Percentiles rank a stretch among this genome's conserved stretches.
phyloP scores from a whole-genome alignment of 2,888 invertebrate species.

The Geotrupes spiniger region DNA sequence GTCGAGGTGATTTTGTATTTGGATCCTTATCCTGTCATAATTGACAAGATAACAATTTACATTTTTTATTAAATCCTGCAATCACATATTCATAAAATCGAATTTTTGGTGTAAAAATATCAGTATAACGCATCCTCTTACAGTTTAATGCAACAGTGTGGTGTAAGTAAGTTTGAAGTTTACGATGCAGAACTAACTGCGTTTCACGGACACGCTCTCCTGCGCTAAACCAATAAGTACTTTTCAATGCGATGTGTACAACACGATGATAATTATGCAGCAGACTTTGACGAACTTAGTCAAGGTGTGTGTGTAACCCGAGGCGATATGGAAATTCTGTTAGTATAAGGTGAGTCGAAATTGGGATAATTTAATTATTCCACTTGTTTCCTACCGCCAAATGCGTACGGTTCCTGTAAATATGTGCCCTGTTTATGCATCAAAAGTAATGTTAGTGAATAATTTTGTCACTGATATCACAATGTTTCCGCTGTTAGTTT shows the following conservation, averaged over 20 bases:
- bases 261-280: constrained; percentile 31
- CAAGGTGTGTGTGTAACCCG: constrained; percentile 14
- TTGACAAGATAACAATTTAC: too few relatives aligned
- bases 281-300: constrained; percentile 31
- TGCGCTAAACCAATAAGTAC: constrained; percentile 42
- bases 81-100: too few relatives aligned
- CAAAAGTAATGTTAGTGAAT: too few relatives aligned
- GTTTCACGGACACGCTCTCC: constrained; percentile 35
- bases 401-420: not conserved
- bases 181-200: constrained; percentile 31
- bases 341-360: constrained; percentile 19
- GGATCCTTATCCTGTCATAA: too few relatives aligned
- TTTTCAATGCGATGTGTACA: constrained; percentile 36
- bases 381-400: constrained; percentile 15
- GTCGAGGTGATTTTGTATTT: too few relatives aligned
- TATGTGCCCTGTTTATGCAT: too few relatives aligned
- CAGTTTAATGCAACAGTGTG: not conserved
- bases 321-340: constrained; percentile 21
- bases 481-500: too few relatives aligned
- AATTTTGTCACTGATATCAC: too few relatives aligned
- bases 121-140: too few relatives aligned
- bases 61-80: too few relatives aligned
- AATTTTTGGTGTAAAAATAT: too few relatives aligned
- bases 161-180: constrained; percentile 18
- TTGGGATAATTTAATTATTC: constrained; percentile 21